These are phyloP conservation scores for Sinella curviseta DNA, from an alignment of 1,140 invertebrate species.

Conservation along the genomic window DNA sequence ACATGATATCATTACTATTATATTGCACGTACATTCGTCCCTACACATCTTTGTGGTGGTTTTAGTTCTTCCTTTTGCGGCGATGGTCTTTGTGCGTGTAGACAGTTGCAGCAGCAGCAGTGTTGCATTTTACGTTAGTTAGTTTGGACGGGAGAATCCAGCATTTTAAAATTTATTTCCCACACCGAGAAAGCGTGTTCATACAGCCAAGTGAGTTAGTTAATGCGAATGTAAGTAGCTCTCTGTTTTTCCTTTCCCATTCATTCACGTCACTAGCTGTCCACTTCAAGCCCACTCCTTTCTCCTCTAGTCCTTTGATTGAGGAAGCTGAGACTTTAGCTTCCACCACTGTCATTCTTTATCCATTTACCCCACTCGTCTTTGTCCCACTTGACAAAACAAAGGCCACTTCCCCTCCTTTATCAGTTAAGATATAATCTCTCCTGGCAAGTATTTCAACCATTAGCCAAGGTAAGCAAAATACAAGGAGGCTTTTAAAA, in stretches of 20 bases:
- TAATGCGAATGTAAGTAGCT: conserved; percentile 6
- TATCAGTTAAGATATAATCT: conserved; percentile 17
- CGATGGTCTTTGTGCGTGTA: no score
- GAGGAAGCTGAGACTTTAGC: neutral
- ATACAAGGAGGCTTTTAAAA: neutral
- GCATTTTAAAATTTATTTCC: conserved; percentile 12
- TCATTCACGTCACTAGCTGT: conserved; percentile 11
- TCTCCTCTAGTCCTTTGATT: neutral
- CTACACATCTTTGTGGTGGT: no score
- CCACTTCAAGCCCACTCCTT: conserved; percentile 9
- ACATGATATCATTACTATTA: no score
- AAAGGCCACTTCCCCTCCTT: neutral
- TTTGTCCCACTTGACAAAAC: conserved; percentile 18
- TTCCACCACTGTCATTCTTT: neutral
- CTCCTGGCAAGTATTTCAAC: neutral
- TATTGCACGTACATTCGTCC: no score
- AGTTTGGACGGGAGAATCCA: no score
- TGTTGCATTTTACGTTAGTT: no score
- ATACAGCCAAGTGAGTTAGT: no score
- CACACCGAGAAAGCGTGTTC: no score
- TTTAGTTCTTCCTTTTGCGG: no score
- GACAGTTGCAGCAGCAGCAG: no score
- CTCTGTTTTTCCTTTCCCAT: neutral
- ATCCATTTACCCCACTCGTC: neutral
- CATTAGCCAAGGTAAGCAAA: conserved; percentile 9